Percentiles rank a stretch among this genome's conserved stretches.
Conservation (phyloP, 2,113 vertebrate genomes). For the Cyanoramphus novaezelandiae region DNA sequence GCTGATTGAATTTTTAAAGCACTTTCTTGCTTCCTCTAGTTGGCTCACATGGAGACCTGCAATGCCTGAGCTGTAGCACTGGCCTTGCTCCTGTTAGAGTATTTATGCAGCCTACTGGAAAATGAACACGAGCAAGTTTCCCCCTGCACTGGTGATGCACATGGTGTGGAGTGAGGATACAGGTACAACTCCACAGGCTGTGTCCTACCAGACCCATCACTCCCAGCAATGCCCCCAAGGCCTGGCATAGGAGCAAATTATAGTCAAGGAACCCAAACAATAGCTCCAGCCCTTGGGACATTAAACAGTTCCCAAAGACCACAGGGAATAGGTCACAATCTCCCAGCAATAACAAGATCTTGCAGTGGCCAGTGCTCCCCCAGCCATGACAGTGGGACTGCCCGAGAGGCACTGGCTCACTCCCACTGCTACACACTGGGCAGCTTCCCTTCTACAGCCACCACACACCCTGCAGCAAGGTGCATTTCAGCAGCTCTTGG, state of each 20-base stretch:
- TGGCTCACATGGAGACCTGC: neutral
- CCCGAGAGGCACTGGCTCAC: rapidly evolving
- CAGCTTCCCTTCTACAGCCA: neutral
- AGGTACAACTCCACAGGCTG: neutral
- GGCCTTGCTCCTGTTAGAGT: neutral
- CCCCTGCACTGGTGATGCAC: rapidly evolving
- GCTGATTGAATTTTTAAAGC: neutral
- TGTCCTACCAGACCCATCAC: neutral
- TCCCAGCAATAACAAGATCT: neutral
- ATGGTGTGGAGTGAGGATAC: rapidly evolving
- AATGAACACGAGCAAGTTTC: neutral
- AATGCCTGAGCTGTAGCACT: neutral
- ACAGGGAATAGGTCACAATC: neutral
- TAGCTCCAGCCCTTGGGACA: neutral
- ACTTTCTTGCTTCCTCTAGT: neutral
- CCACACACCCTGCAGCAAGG: neutral
- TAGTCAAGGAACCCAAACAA: neutral
- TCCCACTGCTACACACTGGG: neutral
- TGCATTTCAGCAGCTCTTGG: neutral
- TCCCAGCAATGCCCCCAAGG: neutral
- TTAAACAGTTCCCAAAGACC: neutral
- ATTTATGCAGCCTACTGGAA: neutral
- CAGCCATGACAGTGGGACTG: neutral
- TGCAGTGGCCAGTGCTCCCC: neutral
- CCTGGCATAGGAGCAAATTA: neutral